Conservation (phyloP, 2,888 invertebrate genomes). For the Pterostichus madidus region DNA sequence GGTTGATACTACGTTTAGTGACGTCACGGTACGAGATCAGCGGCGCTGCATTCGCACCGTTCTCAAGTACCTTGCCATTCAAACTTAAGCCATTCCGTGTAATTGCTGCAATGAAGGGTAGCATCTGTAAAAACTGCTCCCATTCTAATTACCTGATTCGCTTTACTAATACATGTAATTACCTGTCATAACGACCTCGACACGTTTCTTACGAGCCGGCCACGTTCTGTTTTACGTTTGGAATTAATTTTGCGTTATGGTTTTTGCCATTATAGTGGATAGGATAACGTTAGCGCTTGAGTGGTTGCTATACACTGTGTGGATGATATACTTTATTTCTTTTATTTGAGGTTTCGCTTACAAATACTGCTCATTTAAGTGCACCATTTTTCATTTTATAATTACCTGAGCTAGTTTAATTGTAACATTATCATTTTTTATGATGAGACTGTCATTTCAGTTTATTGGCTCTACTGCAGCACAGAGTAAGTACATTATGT, state of each 20-base stretch:
- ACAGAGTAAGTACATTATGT: background rate
- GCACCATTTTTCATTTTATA: conserved; percentile 12
- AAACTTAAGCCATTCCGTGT: conserved; percentile 70
- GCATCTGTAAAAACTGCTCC: conserved; percentile 61
- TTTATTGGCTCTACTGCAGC: background rate
- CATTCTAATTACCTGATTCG: conserved; percentile 59
- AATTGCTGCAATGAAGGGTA: conserved; percentile 68
- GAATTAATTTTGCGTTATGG: conserved; percentile 49
- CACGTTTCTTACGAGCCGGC: conserved; percentile 42
- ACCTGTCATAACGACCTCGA: conserved; percentile 41
- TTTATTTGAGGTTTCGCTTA: background rate
- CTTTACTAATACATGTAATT: conserved; percentile 57
- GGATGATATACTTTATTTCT: conserved; percentile 20
- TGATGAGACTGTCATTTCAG: conserved; percentile 2
- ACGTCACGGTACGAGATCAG: conserved; percentile 33
- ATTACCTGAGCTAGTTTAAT: conserved; percentile 23
- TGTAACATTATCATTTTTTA: conserved; percentile 39
- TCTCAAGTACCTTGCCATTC: conserved; percentile 68
- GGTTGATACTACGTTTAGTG: conserved; percentile 11
- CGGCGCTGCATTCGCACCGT: conserved; percentile 23
- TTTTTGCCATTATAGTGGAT: conserved; percentile 33
- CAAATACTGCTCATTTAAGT: conserved; percentile 14
- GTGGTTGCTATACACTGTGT: background rate
- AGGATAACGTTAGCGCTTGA: conserved; percentile 1
- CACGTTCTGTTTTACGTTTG: conserved; percentile 25